These are phyloP conservation scores for Tetranychus cinnabarinus DNA, from an alignment of 1,140 invertebrate species.

Conservation along the genomic window DNA sequence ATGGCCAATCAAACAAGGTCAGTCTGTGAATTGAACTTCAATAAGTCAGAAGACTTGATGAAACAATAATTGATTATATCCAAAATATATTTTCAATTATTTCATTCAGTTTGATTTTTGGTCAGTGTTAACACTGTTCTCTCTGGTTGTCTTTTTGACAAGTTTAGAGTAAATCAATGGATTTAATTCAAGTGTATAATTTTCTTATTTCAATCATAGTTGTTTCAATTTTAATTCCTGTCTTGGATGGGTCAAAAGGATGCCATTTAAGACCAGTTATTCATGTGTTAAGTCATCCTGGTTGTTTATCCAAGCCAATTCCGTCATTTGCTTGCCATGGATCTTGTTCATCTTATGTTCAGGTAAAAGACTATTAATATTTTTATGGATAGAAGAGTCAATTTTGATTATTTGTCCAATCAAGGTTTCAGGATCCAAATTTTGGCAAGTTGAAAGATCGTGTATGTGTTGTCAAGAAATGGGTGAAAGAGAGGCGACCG, in stretches of 20 bases:
- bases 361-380: constrained; percentile 30
- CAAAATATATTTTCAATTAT: too few relatives aligned
- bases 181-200: background rate
- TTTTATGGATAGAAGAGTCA: background rate
- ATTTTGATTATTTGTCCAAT: background rate
- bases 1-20: too few relatives aligned
- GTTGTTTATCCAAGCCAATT: constrained; percentile 73
- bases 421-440: constrained; percentile 77
- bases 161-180: background rate
- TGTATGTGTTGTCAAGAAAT: constrained; percentile 86
- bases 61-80: too few relatives aligned
- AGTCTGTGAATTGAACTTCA: too few relatives aligned
- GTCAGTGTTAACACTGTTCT: too few relatives aligned
- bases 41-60: background rate
- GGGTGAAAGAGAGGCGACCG: constrained; percentile 64
- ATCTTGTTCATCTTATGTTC: constrained; percentile 67
- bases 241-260: background rate
- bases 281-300: constrained; percentile 68
- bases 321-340: constrained; percentile 77
- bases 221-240: background rate
- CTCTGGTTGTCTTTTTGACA: too few relatives aligned
- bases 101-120: too few relatives aligned
- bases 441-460: constrained; percentile 83
- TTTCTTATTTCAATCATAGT: background rate
- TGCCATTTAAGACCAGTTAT: constrained; percentile 74